Evolutionary conservation across 2,797 vertebrate species (phyloP).

Genomic region (Alfaro cultratus): DNA sequence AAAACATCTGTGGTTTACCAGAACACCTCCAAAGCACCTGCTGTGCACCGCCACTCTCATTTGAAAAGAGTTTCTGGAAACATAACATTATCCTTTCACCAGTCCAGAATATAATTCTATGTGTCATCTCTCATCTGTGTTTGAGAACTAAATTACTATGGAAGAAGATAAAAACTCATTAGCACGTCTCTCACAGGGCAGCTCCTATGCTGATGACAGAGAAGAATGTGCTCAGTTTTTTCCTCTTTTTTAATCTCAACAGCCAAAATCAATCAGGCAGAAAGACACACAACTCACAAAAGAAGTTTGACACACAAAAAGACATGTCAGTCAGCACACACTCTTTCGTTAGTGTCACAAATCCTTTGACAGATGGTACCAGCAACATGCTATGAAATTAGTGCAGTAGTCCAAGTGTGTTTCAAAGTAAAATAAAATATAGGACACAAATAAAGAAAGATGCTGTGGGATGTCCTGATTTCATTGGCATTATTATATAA

Average conservation of each 20-base stretch:
- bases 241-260: slow-evolving; percentile 41
- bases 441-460: background rate
- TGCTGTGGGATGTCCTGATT: background rate
- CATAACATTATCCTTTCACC: slow-evolving; percentile 20
- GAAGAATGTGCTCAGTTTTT: slow-evolving; percentile 15
- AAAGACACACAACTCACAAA: slow-evolving; percentile 18
- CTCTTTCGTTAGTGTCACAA: slow-evolving; percentile 25
- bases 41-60: slow-evolving; percentile 29
- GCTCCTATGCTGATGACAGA: slow-evolving; percentile 36
- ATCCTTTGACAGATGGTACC: slow-evolving; percentile 25
- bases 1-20: slow-evolving; percentile 4
- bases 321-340: slow-evolving; percentile 3
- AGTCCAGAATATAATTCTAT: slow-evolving; percentile 34
- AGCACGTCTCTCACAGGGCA: slow-evolving; percentile 48
- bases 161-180: slow-evolving; percentile 60
- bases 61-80: slow-evolving; percentile 16
- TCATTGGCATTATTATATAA: background rate
- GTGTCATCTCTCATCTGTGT: slow-evolving; percentile 39
- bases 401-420: background rate
- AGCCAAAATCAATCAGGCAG: slow-evolving; percentile 27
- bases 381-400: slow-evolving; percentile 6
- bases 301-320: slow-evolving; percentile 9
- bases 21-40: slow-evolving; percentile 13
- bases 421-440: background rate
- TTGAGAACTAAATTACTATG: slow-evolving; percentile 57